phyloP scores from a whole-genome alignment of 1,140 invertebrate genomes.

The Babylonia areolata region DNA sequence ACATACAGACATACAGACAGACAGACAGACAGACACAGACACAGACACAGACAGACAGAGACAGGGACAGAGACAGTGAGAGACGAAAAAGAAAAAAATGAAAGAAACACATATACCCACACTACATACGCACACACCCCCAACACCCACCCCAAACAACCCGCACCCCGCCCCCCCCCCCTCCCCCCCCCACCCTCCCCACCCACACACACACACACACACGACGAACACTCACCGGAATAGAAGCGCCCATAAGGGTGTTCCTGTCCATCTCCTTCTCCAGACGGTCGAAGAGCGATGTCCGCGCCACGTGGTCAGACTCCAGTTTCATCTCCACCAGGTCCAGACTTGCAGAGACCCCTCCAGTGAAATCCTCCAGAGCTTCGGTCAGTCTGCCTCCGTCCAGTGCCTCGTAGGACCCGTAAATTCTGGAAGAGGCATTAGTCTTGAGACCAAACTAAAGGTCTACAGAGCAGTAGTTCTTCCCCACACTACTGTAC shows the following conservation, averaged over 20 bases:
- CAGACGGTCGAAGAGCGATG: conserved; percentile 72
- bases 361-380: conserved; percentile 81
- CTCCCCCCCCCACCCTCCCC: not conserved
- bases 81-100: no score
- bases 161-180: no score
- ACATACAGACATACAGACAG: not conserved
- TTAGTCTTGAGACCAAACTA: no score
- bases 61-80: not conserved
- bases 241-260: conserved; percentile 77
- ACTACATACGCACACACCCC: not conserved
- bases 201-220: no score
- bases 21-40: not conserved
- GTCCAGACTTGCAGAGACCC: conserved; percentile 79
- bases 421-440: conserved; percentile 79
- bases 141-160: not conserved
- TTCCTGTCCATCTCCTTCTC: conserved; percentile 76
- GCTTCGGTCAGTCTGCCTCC: conserved; percentile 80
- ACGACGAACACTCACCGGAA: conserved; percentile 73
- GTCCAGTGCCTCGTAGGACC: conserved; percentile 80
- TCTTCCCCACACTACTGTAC: no score
- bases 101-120: no score
- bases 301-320: conserved; percentile 73
- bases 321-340: conserved; percentile 73
- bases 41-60: not conserved
- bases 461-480: no score